Evolutionary conservation across 2,797 vertebrate genomes (phyloP).

Genomic region (Acanthurus lineatus): DNA sequence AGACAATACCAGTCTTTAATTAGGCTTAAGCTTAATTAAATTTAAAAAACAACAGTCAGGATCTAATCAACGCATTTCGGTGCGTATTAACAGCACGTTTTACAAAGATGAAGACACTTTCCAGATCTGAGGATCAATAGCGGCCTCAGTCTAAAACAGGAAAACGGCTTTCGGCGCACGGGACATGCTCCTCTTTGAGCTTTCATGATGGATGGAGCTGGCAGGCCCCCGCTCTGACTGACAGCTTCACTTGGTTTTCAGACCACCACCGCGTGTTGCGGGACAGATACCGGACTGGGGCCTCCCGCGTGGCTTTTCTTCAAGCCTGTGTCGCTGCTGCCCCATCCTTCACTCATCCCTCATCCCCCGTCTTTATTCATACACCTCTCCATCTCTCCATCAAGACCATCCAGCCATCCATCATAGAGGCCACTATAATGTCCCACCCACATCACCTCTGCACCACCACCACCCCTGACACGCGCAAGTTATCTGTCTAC

Average conservation of each 20-base stretch:
- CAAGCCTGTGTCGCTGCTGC: conserved; percentile 45
- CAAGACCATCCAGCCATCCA: conserved; percentile 56
- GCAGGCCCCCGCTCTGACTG: conserved; percentile 53
- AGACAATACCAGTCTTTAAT: background rate
- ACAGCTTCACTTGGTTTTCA: conserved; percentile 55
- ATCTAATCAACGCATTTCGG: conserved; percentile 5
- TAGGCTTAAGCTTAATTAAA: background rate
- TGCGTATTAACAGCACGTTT: background rate
- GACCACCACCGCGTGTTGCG: conserved; percentile 64
- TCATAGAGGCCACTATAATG: conserved; percentile 33
- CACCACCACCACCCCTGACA: background rate
- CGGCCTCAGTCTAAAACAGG: conserved; percentile 24
- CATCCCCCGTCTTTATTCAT: conserved; percentile 53
- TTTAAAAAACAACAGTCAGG: background rate
- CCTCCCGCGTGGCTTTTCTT: conserved; percentile 77
- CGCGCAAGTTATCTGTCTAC: too few species aligned
- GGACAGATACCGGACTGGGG: conserved; percentile 65
- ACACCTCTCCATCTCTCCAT: conserved; percentile 57
- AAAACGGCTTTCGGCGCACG: conserved; percentile 33
- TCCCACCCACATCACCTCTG: background rate
- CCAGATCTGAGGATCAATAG: conserved; percentile 47
- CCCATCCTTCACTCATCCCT: conserved; percentile 65
- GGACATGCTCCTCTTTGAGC: conserved; percentile 51
- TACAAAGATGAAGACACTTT: conserved; percentile 22
- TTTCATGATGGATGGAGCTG: conserved; percentile 68